Conservation (phyloP, 2,888 invertebrate genomes). For the Brenthis daphne region DNA sequence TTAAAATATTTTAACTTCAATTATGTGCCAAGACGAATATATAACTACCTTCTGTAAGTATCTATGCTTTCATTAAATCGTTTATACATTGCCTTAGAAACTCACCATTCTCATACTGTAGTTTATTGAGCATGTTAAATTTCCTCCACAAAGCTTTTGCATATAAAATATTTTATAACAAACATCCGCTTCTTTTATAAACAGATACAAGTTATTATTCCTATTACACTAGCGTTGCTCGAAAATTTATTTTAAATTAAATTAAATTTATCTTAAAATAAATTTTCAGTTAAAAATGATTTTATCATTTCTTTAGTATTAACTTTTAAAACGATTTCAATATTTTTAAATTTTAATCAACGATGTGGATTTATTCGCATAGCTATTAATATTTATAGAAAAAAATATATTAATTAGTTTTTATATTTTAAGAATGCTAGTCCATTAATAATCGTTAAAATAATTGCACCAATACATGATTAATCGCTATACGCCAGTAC, state of each 20-base stretch:
- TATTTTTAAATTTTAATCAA: too few relatives aligned
- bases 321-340: too few relatives aligned
- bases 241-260: neutral
- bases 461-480: too few relatives aligned
- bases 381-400: too few relatives aligned
- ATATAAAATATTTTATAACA: constrained; percentile 14
- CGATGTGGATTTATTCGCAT: too few relatives aligned
- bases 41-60: neutral
- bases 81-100: constrained; percentile 8
- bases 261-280: neutral
- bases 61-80: neutral
- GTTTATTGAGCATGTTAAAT: constrained; percentile 18
- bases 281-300: neutral
- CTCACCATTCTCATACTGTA: constrained; percentile 7
- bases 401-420: too few relatives aligned
- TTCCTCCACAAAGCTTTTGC: constrained; percentile 15
- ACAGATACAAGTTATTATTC: constrained; percentile 1
- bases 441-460: neutral
- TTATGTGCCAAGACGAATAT: neutral
- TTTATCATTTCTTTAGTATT: too few relatives aligned
- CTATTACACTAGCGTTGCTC: constrained; percentile 9
- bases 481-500: neutral
- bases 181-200: constrained; percentile 8
- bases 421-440: too few relatives aligned
- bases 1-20: neutral